Evolutionary conservation across 2,888 invertebrate genomes (phyloP).

Genomic region (Adela reaumurella): DNA sequence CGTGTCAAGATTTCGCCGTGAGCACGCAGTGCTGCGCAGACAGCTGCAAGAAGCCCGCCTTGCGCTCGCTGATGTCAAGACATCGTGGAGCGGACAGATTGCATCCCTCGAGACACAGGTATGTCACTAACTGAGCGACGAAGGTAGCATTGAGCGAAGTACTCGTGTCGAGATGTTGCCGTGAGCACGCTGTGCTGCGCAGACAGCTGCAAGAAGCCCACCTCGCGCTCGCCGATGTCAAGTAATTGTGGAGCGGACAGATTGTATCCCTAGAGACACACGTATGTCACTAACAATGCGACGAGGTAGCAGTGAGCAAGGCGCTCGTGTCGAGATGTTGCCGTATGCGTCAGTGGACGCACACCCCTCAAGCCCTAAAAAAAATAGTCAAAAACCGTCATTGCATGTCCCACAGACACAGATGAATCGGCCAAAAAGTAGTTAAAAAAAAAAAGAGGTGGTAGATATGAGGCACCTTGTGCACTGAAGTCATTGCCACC

Average conservation of each 20-base stretch:
- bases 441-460: too few species aligned
- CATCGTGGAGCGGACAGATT: slow-evolving; percentile 89
- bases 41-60: slow-evolving; percentile 81
- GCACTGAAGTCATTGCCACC: too few species aligned
- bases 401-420: too few species aligned
- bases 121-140: too few species aligned
- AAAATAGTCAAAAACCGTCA: background rate
- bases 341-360: slow-evolving; percentile 28
- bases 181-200: slow-evolving; percentile 59
- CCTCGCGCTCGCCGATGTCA: slow-evolving; percentile 83
- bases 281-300: too few species aligned
- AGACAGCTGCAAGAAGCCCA: slow-evolving; percentile 81
- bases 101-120: slow-evolving; percentile 87
- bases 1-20: slow-evolving; percentile 18
- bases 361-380: too few species aligned
- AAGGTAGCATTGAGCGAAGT: too few species aligned
- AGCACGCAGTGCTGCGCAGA: slow-evolving; percentile 62
- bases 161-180: slow-evolving; percentile 12
- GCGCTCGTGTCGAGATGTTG: slow-evolving; percentile 9
- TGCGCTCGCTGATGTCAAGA: slow-evolving; percentile 85
- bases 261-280: slow-evolving; percentile 88
- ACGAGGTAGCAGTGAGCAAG: too few species aligned
- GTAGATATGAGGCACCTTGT: too few species aligned
- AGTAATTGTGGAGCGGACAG: slow-evolving; percentile 89
- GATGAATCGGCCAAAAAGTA: too few species aligned